Conservation (phyloP, 30 jellyfish, hydroid and myxozoan species). For the Cassiopea andromeda region DNA sequence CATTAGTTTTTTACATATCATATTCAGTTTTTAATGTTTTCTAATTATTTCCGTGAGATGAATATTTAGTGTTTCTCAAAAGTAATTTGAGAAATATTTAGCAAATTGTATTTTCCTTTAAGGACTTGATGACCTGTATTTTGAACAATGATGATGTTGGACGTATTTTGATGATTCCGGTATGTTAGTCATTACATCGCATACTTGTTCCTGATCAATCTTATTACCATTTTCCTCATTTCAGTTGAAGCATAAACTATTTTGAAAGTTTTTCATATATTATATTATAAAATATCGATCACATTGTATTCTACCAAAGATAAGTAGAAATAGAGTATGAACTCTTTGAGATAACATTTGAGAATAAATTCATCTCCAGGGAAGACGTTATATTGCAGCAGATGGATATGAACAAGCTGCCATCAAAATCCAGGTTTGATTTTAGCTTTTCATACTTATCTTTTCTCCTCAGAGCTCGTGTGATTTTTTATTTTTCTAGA, state of each 20-base stretch:
- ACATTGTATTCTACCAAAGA: neutral
- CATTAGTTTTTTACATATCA: neutral
- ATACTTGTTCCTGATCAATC: too few species aligned
- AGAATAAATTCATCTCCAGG: slow-evolving; percentile 27
- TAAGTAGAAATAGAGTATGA: neutral
- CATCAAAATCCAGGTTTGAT: slow-evolving; percentile 78
- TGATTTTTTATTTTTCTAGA: too few species aligned
- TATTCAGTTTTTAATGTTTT: neutral
- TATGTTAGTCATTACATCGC: neutral
- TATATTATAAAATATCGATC: too few species aligned
- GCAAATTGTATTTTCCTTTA: neutral
- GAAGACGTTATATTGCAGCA: slow-evolving; percentile 91
- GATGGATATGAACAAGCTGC: slow-evolving; percentile 94
- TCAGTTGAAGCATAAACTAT: too few species aligned
- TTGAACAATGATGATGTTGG: slow-evolving; percentile 79
- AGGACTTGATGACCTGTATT: slow-evolving; percentile 77
- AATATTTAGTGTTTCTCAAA: neutral
- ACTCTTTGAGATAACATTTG: neutral
- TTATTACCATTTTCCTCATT: too few species aligned
- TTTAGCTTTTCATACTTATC: too few species aligned
- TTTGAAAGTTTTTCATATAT: too few species aligned
- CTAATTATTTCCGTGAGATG: too few species aligned
- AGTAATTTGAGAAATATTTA: neutral
- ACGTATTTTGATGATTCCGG: slow-evolving; percentile 73
- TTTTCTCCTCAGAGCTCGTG: too few species aligned